These are phyloP conservation scores for Perognathus longimembris DNA, from an alignment of 2,113 vertebrate species.

Conservation along the genomic window DNA sequence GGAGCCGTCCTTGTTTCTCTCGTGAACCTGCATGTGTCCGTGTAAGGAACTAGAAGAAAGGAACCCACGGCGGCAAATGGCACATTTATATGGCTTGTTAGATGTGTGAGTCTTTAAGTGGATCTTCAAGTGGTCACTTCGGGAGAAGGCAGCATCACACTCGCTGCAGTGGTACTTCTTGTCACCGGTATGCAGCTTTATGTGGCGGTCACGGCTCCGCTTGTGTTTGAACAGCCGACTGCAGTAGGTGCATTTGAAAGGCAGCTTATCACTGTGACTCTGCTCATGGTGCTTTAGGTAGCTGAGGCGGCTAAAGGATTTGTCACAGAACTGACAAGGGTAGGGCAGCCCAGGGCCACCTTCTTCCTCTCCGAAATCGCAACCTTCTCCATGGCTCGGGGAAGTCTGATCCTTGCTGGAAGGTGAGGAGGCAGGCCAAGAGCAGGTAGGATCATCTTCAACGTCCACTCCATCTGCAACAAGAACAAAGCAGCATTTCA, in stretches of 20 bases:
- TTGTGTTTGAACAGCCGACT: conserved; percentile 99
- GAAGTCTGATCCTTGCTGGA: conserved; percentile 99
- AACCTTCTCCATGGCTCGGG: conserved; percentile 95
- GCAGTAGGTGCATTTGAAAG: conserved; percentile 98
- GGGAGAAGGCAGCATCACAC: conserved; percentile 97
- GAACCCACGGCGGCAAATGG: conserved; percentile 97
- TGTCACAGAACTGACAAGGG: conserved; percentile 98
- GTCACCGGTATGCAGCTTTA: conserved; percentile 98
- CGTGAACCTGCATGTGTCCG: conserved; percentile 99
- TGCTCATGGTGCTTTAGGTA: conserved; percentile 99
- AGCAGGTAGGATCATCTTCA: conserved; percentile 97
- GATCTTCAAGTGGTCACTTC: conserved; percentile 99
- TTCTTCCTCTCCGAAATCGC: conserved; percentile 97
- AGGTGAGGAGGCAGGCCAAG: conserved; percentile 98
- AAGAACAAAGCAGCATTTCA: conserved; percentile 55
- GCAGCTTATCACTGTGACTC: conserved; percentile 98
- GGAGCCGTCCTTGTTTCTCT: conserved; percentile 93
- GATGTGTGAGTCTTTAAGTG: conserved; percentile 99
- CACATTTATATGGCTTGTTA: conserved; percentile 99
- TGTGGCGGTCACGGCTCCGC: conserved; percentile 97
- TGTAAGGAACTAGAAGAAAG: conserved; percentile 97
- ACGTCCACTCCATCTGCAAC: conserved; percentile 95
- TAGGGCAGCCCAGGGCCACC: conserved; percentile 96
- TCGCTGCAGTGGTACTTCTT: conserved; percentile 99
- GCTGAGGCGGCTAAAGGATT: conserved; percentile 98